Evolutionary conservation across 2,888 invertebrate species (phyloP).

Genomic region (Patella pellucida): DNA sequence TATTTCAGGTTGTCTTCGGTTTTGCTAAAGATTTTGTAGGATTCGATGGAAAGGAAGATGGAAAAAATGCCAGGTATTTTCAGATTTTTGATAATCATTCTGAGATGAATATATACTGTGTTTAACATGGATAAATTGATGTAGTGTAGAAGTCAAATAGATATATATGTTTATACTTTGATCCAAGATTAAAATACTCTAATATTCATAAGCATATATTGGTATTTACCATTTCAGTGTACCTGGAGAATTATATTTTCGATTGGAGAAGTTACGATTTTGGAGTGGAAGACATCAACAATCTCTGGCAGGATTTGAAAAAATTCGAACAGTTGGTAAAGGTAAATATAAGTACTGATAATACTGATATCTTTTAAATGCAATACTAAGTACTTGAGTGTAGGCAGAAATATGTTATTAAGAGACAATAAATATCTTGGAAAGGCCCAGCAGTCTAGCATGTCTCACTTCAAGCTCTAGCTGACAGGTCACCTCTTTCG

Average conservation of each 20-base stretch:
- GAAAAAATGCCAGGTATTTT: no score
- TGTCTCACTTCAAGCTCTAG: no score
- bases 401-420: background rate
- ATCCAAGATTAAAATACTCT: background rate
- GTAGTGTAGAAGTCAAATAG: background rate
- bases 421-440: no score
- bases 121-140: no score
- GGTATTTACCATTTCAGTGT: conserved; percentile 29
- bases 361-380: background rate
- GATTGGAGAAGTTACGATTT: conserved; percentile 60
- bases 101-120: no score
- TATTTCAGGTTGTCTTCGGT: background rate
- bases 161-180: background rate
- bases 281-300: conserved; percentile 65
- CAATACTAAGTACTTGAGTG: background rate
- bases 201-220: background rate
- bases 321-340: conserved; percentile 77
- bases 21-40: conserved; percentile 9
- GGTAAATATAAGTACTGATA: conserved; percentile 69
- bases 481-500: no score
- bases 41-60: background rate
- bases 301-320: conserved; percentile 74
- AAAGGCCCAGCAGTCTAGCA: no score
- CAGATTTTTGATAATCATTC: no score
- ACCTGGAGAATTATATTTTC: conserved; percentile 68